Evolutionary conservation across 2,113 vertebrate genomes (phyloP).

Genomic region (Hemicordylus capensis): DNA sequence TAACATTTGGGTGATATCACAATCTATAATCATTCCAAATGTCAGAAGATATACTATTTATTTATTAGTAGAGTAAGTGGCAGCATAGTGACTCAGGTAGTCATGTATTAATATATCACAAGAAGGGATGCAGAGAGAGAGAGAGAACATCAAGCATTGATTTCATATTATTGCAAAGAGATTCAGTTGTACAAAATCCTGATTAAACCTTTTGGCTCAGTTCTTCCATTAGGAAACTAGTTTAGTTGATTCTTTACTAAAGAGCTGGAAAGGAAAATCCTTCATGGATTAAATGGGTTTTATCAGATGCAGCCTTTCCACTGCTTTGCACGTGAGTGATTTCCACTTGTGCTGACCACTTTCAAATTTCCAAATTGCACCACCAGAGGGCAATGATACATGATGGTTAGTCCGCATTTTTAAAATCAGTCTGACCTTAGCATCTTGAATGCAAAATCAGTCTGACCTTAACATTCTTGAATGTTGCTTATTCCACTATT

Average conservation of each 20-base stretch:
- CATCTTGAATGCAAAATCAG: fast-evolving
- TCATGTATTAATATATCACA: neutral
- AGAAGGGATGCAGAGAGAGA: neutral
- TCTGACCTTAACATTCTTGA: no score
- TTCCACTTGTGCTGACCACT: neutral
- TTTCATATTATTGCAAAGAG: neutral
- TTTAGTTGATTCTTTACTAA: slow-evolving; percentile 2
- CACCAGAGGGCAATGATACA: slow-evolving; percentile 71
- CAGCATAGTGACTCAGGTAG: neutral
- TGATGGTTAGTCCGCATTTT: neutral
- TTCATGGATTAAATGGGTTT: neutral
- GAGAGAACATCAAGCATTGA: fast-evolving
- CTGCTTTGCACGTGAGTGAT: neutral
- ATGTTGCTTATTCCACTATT: neutral
- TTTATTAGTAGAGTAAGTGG: neutral
- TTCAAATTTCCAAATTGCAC: slow-evolving; percentile 32
- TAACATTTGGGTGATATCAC: no score
- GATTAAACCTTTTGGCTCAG: neutral
- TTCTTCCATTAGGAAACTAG: neutral
- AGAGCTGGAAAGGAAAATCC: neutral
- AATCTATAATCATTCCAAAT: neutral
- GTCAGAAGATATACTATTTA: neutral
- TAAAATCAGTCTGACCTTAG: neutral
- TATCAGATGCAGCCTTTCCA: neutral
- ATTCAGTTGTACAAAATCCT: neutral